Evolutionary conservation across 2,797 vertebrate species (phyloP).

Genomic region (Columba guinea): DNA sequence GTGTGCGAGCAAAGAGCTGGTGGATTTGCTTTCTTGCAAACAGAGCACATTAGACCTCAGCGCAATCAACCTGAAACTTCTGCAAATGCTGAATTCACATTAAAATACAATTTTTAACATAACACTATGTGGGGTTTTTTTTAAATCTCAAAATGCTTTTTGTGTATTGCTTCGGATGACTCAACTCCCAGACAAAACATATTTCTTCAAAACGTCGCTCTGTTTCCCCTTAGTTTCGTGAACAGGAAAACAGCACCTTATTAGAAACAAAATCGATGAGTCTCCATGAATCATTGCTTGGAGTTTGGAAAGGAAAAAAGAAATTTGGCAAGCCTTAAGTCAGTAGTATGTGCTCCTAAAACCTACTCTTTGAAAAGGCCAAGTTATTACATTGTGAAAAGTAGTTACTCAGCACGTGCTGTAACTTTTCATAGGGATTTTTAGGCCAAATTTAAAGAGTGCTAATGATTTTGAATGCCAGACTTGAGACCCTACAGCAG

Average conservation of each 20-base stretch:
- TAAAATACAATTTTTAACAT: background rate
- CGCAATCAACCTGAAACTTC: background rate
- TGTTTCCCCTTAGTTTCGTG: background rate
- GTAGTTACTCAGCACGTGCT: slow-evolving; percentile 63
- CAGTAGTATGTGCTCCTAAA: slow-evolving; percentile 42
- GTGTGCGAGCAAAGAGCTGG: background rate
- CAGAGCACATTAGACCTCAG: background rate
- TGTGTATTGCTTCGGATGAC: background rate
- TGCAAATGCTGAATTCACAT: background rate
- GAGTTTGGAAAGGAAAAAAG: slow-evolving; percentile 51
- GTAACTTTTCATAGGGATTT: slow-evolving; percentile 57
- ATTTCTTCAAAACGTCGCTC: background rate
- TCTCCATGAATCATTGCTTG: slow-evolving; percentile 30
- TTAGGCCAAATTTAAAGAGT: slow-evolving; percentile 64
- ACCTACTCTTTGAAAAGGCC: slow-evolving; percentile 36
- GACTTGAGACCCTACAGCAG: slow-evolving; percentile 49
- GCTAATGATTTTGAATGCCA: slow-evolving; percentile 62
- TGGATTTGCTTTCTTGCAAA: background rate
- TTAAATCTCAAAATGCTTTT: slow-evolving; percentile 13
- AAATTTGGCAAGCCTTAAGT: slow-evolving; percentile 52
- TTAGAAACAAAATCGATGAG: slow-evolving; percentile 55
- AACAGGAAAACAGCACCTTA: background rate
- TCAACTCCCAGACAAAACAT: slow-evolving; percentile 26
- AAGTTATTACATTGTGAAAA: slow-evolving; percentile 59
- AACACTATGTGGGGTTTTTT: background rate